Evolutionary conservation across 2,797 vertebrate genomes (phyloP).

Genomic region (Paramormyrops hopkinsi): DNA sequence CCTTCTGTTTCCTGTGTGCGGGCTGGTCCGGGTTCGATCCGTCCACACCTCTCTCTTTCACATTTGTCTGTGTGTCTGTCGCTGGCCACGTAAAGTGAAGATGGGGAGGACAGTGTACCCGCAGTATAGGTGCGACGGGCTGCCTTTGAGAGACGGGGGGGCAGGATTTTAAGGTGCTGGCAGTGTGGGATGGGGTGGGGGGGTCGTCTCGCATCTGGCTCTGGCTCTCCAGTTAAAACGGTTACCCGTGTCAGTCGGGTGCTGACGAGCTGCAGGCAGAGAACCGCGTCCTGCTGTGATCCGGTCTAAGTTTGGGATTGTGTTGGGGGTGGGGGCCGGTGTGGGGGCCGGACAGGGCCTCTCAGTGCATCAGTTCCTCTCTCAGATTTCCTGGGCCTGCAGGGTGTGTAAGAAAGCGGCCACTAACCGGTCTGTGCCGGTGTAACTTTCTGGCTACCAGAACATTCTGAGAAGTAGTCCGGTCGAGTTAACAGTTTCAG

Average conservation of each 20-base stretch:
- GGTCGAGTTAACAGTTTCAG: neutral
- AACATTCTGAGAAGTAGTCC: neutral
- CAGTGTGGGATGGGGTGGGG: conserved; percentile 44
- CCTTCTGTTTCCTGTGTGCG: conserved; percentile 34
- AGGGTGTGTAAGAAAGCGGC: neutral
- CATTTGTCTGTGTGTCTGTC: conserved; percentile 10
- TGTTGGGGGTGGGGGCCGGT: neutral
- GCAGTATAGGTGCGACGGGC: neutral
- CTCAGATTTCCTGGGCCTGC: neutral
- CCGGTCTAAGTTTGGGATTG: neutral
- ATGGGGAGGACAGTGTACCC: conserved; percentile 31
- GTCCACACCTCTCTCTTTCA: neutral
- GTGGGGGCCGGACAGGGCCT: neutral
- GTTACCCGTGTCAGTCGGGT: conserved; percentile 46
- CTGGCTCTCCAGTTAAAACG: conserved; percentile 47
- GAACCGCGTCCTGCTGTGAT: conserved; percentile 37
- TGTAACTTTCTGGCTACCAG: neutral
- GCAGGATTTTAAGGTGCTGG: conserved; percentile 43
- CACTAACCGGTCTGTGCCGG: neutral
- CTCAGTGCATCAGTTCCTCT: neutral
- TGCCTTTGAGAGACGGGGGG: conserved; percentile 4
- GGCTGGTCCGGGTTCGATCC: conserved; percentile 36
- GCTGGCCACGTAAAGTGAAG: conserved; percentile 29
- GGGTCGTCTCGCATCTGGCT: conserved; percentile 38
- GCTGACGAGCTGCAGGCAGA: conserved; percentile 2